A percentile compares a stretch with the other conserved stretches of the same genome.
Conservation (phyloP, 2,888 invertebrate species). For the Caenorhabditis sp. region DNA sequence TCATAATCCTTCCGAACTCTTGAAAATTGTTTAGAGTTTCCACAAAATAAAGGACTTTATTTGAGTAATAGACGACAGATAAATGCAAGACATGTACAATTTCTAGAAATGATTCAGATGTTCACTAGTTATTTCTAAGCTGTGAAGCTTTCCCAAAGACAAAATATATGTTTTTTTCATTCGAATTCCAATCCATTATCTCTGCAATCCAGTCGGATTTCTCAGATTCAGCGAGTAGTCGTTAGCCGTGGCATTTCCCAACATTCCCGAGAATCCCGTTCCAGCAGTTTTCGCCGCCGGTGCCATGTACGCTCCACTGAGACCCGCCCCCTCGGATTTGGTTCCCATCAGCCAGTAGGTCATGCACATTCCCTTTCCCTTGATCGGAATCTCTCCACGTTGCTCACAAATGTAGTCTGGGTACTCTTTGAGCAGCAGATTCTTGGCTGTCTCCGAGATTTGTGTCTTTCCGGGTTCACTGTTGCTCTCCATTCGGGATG, state of each 20-base stretch:
- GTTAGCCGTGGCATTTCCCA: conserved; percentile 39
- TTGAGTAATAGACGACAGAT: neutral
- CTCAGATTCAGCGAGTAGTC: conserved; percentile 59
- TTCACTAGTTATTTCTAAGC: neutral
- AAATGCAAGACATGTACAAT: conserved; percentile 37
- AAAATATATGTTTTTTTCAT: no score
- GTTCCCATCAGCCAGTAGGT: conserved; percentile 81
- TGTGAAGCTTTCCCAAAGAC: no score
- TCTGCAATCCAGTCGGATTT: conserved; percentile 62
- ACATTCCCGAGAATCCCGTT: conserved; percentile 63
- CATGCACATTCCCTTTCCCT: conserved; percentile 81
- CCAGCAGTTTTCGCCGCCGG: conserved; percentile 60
- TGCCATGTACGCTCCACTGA: conserved; percentile 56
- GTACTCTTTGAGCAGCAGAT: conserved; percentile 73
- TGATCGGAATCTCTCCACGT: conserved; percentile 77
- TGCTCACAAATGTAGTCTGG: conserved; percentile 76
- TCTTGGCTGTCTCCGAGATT: conserved; percentile 77
- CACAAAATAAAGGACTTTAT: no score
- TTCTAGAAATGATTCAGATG: neutral
- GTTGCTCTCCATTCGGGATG: conserved; percentile 82
- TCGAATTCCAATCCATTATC: conserved; percentile 36
- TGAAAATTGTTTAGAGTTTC: no score
- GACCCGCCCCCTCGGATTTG: conserved; percentile 62
- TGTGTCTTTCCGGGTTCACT: conserved; percentile 80
- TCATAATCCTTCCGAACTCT: no score